A percentile compares a stretch with the other conserved stretches of the same genome.
Conservation (phyloP, 1,140 invertebrate species). For the Aphaenogaster floridana region DNA sequence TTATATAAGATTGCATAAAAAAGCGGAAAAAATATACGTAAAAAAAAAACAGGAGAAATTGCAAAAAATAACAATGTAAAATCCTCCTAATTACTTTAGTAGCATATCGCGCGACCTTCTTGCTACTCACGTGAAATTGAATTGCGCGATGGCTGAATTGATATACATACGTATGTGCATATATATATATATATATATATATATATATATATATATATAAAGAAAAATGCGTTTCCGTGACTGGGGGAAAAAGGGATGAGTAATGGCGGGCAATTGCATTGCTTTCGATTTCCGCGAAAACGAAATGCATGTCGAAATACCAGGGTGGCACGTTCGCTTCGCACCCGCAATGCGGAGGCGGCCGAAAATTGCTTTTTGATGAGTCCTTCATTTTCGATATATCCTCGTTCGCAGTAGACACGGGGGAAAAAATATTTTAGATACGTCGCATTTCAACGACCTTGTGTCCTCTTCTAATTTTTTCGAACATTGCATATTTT, state of each 20-base stretch:
- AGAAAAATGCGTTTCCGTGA: conserved; percentile 42
- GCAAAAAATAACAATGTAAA: conserved; percentile 6
- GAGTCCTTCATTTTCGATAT: conserved; percentile 66
- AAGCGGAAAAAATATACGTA: background rate
- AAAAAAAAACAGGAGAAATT: background rate
- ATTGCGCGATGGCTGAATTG: conserved; percentile 21
- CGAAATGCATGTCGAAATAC: conserved; percentile 65
- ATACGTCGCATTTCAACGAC: conserved; percentile 35
- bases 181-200: background rate
- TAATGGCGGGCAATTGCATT: conserved; percentile 56
- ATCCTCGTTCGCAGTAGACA: conserved; percentile 10
- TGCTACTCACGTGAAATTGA: conserved; percentile 19
- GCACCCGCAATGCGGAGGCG: conserved; percentile 59
- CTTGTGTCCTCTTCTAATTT: conserved; percentile 21
- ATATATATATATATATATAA: background rate
- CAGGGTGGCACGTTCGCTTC: conserved; percentile 4
- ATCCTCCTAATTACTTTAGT: conserved; percentile 24
- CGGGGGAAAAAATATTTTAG: conserved; percentile 55
- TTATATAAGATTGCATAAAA: background rate
- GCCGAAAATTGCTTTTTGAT: conserved; percentile 71
- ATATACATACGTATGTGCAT: background rate
- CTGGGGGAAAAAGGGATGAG: background rate
- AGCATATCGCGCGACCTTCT: conserved; percentile 17
- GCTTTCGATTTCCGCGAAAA: conserved; percentile 49
- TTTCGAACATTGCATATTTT: background rate